Percentiles rank a stretch among this genome's conserved stretches.
These are phyloP conservation scores for Rhinogobius similis DNA, from an alignment of 2,113 vertebrate species.

Conservation along the genomic window DNA sequence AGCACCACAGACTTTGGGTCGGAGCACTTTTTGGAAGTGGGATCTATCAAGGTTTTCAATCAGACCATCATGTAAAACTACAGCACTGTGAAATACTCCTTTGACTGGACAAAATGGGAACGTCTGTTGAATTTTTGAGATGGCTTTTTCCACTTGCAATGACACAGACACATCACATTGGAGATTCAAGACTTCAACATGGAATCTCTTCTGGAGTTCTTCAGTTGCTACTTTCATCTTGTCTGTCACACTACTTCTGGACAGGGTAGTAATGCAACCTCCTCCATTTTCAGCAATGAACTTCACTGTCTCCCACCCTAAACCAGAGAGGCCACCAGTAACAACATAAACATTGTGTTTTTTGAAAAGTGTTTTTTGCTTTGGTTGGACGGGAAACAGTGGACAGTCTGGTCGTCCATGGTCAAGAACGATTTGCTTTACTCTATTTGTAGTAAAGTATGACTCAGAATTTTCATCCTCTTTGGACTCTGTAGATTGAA, in stretches of 20 bases:
- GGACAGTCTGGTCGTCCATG: constrained; percentile 29
- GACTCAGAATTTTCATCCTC: constrained; percentile 52
- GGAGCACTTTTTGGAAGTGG: constrained; percentile 80
- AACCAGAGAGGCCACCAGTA: constrained; percentile 83
- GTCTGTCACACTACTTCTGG: constrained; percentile 66
- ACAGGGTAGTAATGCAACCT: constrained; percentile 79
- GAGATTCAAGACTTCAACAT: constrained; percentile 63
- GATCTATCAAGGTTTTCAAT: constrained; percentile 77
- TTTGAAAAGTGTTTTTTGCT: constrained; percentile 72
- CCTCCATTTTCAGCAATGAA: constrained; percentile 83
- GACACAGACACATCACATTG: constrained; percentile 77
- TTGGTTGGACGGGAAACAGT: constrained; percentile 56
- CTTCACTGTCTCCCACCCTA: constrained; percentile 87
- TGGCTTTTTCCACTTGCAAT: constrained; percentile 72
- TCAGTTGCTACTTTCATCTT: constrained; percentile 76
- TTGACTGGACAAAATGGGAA: constrained; percentile 76
- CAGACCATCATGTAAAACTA: constrained; percentile 78
- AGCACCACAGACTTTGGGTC: constrained; percentile 83
- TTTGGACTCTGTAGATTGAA: constrained; percentile 41
- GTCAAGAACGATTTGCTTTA: constrained; percentile 69
- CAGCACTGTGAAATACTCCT: constrained; percentile 88
- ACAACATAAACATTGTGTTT: constrained; percentile 79
- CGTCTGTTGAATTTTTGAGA: constrained; percentile 64
- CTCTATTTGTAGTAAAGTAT: constrained; percentile 74
- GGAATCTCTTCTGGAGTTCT: constrained; percentile 65